Evolutionary conservation across 2,888 invertebrate species (phyloP).

Genomic region (Anthrax anthrax): DNA sequence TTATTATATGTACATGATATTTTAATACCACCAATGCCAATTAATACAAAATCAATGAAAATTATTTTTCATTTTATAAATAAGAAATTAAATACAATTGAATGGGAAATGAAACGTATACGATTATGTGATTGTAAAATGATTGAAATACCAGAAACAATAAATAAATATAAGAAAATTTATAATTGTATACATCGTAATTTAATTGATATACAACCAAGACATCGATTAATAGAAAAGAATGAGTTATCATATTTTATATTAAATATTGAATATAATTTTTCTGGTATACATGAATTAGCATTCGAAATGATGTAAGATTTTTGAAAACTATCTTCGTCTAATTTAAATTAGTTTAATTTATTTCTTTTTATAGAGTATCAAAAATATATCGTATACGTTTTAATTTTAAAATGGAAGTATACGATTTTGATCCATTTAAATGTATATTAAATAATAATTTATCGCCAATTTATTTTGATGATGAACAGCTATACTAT

Average conservation of each 20-base stretch:
- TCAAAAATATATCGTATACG: neutral
- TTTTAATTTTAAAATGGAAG: conserved; percentile 4
- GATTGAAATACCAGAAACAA: neutral
- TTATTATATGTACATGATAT: neutral
- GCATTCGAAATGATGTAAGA: conserved; percentile 6
- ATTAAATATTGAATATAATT: conserved; percentile 5
- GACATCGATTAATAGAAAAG: neutral
- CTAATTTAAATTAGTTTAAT: neutral
- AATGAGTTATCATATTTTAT: neutral
- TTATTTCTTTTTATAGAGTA: neutral
- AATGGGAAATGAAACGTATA: conserved; percentile 7
- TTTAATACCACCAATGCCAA: conserved; percentile 8
- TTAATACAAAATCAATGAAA: conserved; percentile 6
- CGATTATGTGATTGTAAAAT: conserved; percentile 8
- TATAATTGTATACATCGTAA: conserved; percentile 8
- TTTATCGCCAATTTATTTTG: conserved; percentile 5
- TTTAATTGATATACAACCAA: conserved; percentile 4
- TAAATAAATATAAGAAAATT: conserved; percentile 5
- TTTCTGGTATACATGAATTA: conserved; percentile 4
- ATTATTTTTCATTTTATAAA: conserved; percentile 8
- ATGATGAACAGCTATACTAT: neutral
- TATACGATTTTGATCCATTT: conserved; percentile 9
- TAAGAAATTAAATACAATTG: neutral
- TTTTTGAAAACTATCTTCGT: neutral
- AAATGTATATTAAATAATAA: conserved; percentile 7